These are phyloP conservation scores for Pangasianodon gigas DNA, from an alignment of 2,113 vertebrate species.

Conservation along the genomic window DNA sequence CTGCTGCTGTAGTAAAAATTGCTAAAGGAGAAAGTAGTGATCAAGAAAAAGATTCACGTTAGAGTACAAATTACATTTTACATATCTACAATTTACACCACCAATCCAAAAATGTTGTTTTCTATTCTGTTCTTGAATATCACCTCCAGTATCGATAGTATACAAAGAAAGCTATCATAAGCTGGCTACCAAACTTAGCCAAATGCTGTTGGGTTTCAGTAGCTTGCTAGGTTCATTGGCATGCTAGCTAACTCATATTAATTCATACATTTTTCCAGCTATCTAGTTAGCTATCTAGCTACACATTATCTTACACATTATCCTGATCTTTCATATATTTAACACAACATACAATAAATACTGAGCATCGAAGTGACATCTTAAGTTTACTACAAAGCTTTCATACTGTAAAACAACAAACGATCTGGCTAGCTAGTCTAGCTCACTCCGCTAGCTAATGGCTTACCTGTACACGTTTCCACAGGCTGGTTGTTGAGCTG, in stretches of 20 bases:
- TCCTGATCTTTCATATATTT: neutral
- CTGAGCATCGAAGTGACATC: neutral
- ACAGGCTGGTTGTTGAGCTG: neutral
- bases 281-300: neutral
- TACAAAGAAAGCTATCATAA: too few relatives aligned
- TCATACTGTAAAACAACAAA: neutral
- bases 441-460: neutral
- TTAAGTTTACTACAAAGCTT: neutral
- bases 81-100: neutral
- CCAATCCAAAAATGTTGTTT: neutral
- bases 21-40: too few relatives aligned
- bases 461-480: too few relatives aligned
- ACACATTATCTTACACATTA: neutral
- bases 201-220: neutral
- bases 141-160: neutral
- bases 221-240: neutral
- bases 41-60: too few relatives aligned
- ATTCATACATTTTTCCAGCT: neutral
- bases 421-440: neutral
- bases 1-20: neutral
- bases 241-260: neutral
- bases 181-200: neutral
- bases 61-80: too few relatives aligned
- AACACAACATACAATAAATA: neutral
- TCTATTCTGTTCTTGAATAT: neutral